Evolutionary conservation across 2,797 vertebrate species (phyloP).

Genomic region (Peromyscus melanophrys): DNA sequence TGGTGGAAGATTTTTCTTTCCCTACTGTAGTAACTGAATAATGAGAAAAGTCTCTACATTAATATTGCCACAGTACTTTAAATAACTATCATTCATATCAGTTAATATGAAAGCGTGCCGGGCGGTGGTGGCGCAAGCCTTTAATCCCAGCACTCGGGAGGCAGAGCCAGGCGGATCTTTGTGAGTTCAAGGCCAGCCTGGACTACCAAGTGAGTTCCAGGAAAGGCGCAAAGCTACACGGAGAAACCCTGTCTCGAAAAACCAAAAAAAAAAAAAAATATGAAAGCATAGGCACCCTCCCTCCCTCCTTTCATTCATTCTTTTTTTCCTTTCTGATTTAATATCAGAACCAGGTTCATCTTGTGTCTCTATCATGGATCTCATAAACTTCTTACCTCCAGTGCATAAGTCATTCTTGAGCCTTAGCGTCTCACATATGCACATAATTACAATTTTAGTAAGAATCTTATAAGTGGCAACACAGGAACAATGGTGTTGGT

Average conservation of each 20-base stretch:
- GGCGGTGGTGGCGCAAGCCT: no score
- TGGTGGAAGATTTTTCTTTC: constrained; percentile 26
- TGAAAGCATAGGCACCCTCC: no score
- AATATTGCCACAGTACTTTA: background rate
- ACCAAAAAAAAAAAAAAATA: no score
- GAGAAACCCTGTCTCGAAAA: no score
- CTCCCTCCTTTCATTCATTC: background rate
- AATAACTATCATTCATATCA: constrained; percentile 37
- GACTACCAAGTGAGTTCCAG: no score
- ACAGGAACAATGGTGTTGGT: background rate
- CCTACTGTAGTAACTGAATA: constrained; percentile 1
- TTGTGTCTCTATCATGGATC: constrained; percentile 47
- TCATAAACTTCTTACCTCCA: constrained; percentile 51
- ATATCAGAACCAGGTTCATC: constrained; percentile 44
- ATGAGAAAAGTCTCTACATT: background rate
- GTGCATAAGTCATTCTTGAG: constrained; percentile 65
- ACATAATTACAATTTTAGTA: background rate
- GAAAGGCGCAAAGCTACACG: no score
- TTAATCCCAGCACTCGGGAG: no score
- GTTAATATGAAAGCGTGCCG: constrained; percentile 40
- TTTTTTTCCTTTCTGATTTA: constrained; percentile 38
- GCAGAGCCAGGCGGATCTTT: no score
- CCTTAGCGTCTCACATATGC: constrained; percentile 50
- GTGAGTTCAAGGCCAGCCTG: no score
- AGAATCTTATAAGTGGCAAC: background rate